These are phyloP conservation scores for Dynastes hyllus DNA, from an alignment of 2,888 invertebrate species.

Conservation along the genomic window DNA sequence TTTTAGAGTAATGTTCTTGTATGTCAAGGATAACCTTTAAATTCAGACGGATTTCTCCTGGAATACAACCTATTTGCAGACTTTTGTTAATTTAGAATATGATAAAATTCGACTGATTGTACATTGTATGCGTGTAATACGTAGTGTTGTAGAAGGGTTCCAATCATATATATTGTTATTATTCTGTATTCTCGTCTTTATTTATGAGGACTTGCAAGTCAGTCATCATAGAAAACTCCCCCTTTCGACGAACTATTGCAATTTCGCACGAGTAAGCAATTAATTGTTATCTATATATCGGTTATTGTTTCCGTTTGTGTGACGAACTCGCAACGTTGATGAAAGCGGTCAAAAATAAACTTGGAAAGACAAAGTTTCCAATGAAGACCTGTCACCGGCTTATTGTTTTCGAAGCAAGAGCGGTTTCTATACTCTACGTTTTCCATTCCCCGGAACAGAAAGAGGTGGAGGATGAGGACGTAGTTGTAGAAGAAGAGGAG, in stretches of 20 bases:
- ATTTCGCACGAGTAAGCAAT: conserved; percentile 10
- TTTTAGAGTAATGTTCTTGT: too few species aligned
- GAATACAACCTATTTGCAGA: too few species aligned
- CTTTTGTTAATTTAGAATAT: too few species aligned
- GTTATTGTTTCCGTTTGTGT: conserved; percentile 42
- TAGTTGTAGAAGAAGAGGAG: conserved; percentile 26
- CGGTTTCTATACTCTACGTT: conserved; percentile 50
- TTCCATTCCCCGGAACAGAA: conserved; percentile 33
- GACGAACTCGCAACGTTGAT: conserved; percentile 49
- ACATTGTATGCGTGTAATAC: too few species aligned
- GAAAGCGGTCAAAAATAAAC: conserved; percentile 58
- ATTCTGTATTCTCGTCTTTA: neutral
- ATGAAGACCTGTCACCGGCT: conserved; percentile 55
- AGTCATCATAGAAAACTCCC: neutral
- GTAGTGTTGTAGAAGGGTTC: too few species aligned
- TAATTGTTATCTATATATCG: conserved; percentile 36
- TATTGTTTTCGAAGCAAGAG: conserved; percentile 57
- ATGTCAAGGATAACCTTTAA: too few species aligned
- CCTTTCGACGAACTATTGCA: conserved; percentile 24
- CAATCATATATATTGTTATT: neutral
- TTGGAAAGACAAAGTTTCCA: conserved; percentile 56
- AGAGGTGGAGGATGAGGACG: conserved; percentile 9
- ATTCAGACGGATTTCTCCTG: too few species aligned
- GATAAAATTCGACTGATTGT: too few species aligned
- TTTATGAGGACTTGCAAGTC: neutral